Conservation (phyloP, 2,797 vertebrate genomes). For the Bovichtus variegatus region DNA sequence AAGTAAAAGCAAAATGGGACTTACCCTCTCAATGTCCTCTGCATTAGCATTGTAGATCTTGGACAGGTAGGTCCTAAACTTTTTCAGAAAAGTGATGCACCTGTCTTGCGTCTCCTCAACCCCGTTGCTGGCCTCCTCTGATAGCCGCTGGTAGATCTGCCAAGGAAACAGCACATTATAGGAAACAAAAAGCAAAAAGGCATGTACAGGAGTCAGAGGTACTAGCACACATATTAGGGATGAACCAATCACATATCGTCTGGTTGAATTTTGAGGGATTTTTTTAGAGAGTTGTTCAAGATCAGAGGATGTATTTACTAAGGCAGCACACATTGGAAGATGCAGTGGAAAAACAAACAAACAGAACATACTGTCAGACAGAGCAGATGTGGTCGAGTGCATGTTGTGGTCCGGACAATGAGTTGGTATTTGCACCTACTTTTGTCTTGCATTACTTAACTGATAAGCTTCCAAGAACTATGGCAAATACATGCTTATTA, state of each 20-base stretch:
- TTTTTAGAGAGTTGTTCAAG: neutral
- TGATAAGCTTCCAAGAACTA: neutral
- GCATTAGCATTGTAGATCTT: conserved; percentile 89
- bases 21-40: conserved; percentile 89
- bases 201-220: neutral
- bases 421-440: neutral
- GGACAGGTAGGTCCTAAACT: conserved; percentile 89
- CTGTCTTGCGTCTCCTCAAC: conserved; percentile 93
- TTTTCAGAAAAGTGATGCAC: conserved; percentile 88
- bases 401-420: neutral
- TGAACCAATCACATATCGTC: neutral
- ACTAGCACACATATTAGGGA: neutral
- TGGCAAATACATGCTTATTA: neutral
- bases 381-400: neutral
- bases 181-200: neutral
- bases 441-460: neutral
- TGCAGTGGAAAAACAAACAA: neutral
- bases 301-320: neutral
- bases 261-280: neutral
- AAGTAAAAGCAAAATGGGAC: conserved; percentile 18
- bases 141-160: conserved; percentile 94
- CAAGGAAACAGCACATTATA: conserved; percentile 14
- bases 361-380: neutral
- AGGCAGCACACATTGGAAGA: neutral
- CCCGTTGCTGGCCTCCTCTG: conserved; percentile 92